phyloP scores from a whole-genome alignment of 2,797 vertebrate genomes.

The Myotis vivesi region DNA sequence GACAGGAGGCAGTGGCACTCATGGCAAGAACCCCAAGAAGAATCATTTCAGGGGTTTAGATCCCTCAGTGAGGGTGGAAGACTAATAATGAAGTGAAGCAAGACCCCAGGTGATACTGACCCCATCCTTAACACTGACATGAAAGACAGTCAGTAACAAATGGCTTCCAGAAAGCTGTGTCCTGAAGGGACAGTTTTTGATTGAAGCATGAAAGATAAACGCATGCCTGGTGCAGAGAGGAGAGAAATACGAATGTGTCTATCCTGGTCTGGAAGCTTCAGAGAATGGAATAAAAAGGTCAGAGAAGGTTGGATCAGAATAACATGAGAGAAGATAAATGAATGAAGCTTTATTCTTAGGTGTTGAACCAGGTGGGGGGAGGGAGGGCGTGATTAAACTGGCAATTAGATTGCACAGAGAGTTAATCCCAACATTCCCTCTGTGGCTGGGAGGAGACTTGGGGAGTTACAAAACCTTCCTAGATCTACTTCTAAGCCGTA shows the following conservation, averaged over 20 bases:
- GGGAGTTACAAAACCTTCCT: background rate
- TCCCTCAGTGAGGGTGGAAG: background rate
- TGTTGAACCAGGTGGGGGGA: background rate
- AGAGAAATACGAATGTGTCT: background rate
- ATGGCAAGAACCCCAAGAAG: background rate
- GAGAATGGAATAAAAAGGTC: background rate
- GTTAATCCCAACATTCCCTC: background rate
- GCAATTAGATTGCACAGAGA: background rate
- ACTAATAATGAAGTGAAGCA: background rate
- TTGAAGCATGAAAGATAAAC: background rate
- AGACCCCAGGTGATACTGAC: background rate
- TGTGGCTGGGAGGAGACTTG: background rate
- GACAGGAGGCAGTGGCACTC: background rate
- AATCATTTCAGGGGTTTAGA: background rate
- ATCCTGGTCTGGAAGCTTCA: background rate
- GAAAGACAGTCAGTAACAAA: background rate
- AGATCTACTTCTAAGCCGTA: background rate
- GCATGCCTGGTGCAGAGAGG: background rate
- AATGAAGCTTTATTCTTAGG: background rate
- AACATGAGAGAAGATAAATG: background rate
- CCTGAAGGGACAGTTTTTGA: background rate
- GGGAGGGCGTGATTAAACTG: accelerated
- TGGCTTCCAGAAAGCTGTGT: background rate
- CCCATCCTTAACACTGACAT: background rate
- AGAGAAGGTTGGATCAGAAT: background rate